These are phyloP conservation scores for Antheraea mylitta DNA, from an alignment of 1,140 invertebrate species.

Conservation along the genomic window DNA sequence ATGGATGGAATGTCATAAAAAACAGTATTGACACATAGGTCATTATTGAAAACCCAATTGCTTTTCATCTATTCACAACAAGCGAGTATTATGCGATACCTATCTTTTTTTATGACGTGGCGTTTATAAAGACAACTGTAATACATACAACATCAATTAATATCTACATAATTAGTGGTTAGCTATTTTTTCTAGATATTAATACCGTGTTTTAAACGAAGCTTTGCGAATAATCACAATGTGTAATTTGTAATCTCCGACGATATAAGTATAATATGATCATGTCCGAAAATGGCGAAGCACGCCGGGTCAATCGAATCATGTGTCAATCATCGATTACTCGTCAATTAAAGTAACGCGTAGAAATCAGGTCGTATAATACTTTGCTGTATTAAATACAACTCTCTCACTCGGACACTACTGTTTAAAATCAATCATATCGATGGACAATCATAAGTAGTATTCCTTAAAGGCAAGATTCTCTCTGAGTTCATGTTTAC, in stretches of 20 bases:
- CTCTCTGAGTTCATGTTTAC: constrained; percentile 42
- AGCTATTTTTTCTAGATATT: not conserved
- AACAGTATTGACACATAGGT: too few species aligned
- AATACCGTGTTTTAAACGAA: not conserved
- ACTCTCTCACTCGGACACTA: constrained; percentile 14
- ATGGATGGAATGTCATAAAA: too few species aligned
- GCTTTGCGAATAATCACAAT: not conserved
- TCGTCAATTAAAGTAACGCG: constrained; percentile 34
- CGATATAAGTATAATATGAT: constrained; percentile 9
- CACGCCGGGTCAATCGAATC: constrained; percentile 20
- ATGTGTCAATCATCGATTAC: constrained; percentile 30
- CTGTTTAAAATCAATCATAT: constrained; percentile 18
- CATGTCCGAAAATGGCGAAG: constrained; percentile 6
- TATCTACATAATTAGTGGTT: not conserved
- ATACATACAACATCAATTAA: too few species aligned
- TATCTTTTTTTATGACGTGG: not conserved
- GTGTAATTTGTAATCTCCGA: constrained; percentile 12
- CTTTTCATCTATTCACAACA: too few species aligned
- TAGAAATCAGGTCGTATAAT: constrained; percentile 31
- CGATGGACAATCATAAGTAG: constrained; percentile 14
- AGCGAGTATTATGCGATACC: too few species aligned
- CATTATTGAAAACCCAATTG: too few species aligned
- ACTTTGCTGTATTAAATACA: constrained; percentile 9
- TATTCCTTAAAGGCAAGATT: constrained; percentile 31
- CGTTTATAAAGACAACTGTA: not conserved